Percentiles rank a stretch among this genome's conserved stretches.
phyloP scores from a whole-genome alignment of 2,888 invertebrate species.

The Tenthredo amoena region DNA sequence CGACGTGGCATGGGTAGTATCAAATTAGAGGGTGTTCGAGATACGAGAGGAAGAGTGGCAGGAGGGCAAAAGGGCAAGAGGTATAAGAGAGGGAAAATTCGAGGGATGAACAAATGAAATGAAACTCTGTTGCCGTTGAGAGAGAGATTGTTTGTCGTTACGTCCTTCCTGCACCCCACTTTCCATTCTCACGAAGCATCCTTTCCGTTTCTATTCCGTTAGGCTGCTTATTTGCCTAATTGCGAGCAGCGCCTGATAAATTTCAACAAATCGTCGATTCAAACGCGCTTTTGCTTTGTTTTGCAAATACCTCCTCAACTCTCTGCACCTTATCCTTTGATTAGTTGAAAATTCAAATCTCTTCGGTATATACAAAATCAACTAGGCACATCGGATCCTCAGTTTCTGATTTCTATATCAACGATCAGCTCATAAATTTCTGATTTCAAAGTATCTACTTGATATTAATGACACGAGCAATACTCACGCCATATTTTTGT shows the following conservation, averaged over 20 bases:
- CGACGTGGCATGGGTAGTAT: slow-evolving; percentile 62
- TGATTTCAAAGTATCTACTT: neutral
- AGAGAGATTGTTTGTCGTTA: slow-evolving; percentile 74
- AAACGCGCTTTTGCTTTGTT: slow-evolving; percentile 60
- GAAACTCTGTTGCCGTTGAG: slow-evolving; percentile 74
- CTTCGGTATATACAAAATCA: neutral
- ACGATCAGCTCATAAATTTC: neutral
- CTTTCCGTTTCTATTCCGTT: slow-evolving; percentile 65
- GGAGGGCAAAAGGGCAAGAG: slow-evolving; percentile 58
- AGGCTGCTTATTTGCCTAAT: slow-evolving; percentile 77
- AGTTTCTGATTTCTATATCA: too few species aligned
- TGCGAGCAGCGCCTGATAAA: slow-evolving; percentile 73
- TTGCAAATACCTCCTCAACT: slow-evolving; percentile 61
- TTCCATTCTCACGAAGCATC: slow-evolving; percentile 61
- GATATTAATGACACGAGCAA: neutral
- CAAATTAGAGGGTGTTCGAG: slow-evolving; percentile 75
- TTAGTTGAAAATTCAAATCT: slow-evolving; percentile 40
- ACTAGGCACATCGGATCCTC: neutral
- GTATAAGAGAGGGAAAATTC: slow-evolving; percentile 58
- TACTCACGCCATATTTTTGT: neutral
- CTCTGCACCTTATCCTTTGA: slow-evolving; percentile 38
- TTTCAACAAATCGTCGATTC: slow-evolving; percentile 72
- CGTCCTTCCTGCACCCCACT: slow-evolving; percentile 73
- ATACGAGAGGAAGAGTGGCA: slow-evolving; percentile 68
- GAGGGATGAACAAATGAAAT: slow-evolving; percentile 76